Base-by-base conservation (phyloP, 2,888 invertebrate genomes). In the Philaethria dido region DNA sequence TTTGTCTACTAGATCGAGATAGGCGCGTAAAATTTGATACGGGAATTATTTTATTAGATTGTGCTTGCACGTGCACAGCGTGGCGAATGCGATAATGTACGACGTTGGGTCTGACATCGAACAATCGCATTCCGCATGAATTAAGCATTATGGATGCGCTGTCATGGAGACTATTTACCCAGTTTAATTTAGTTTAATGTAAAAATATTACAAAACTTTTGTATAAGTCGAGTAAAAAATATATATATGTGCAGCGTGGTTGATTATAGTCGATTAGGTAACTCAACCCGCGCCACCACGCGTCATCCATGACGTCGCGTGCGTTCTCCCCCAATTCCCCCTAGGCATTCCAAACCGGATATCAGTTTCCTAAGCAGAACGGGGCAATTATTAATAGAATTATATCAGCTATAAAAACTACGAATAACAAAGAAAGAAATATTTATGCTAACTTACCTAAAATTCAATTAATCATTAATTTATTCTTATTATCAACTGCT, bases 1-100 rank as follows among this genome's bases (percentile, higher is more conserved):
- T 90, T 91, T 92, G 91, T 92, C 89, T 90, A 84, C 85, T 83
- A 88, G 85, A 91, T 91, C 92, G 85, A 88, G 92, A 91, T 92
- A 92, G 86, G 85, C 86, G 90, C 85, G 87, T 89, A 88, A 87
- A 91, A 92, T 92, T 92, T 86, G 91, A 92, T 90, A 90, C 92
- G 91, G 91, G 91, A 91, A 92, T 92, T 89, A 92, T 90, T 90
- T 88, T 89, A 92, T 91, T 92, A 89, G 90, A 75, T 89, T 84
- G 82, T 85, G 82, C 83, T 85, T 82, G 89, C 92, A 92, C 92
- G 92, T 92, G 92, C 91, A 86, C 85, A 81, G 86, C 89, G 87
- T 92, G 90, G 90, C 92, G 89, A 89, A 92, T 86, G 84, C 85
- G 91, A 91, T 92, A 90, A 88, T 88, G 88, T 89, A 83, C 80